These are phyloP conservation scores for Myrmecobius fasciatus DNA, from an alignment of 2,113 vertebrate genomes.

Conservation along the genomic window DNA sequence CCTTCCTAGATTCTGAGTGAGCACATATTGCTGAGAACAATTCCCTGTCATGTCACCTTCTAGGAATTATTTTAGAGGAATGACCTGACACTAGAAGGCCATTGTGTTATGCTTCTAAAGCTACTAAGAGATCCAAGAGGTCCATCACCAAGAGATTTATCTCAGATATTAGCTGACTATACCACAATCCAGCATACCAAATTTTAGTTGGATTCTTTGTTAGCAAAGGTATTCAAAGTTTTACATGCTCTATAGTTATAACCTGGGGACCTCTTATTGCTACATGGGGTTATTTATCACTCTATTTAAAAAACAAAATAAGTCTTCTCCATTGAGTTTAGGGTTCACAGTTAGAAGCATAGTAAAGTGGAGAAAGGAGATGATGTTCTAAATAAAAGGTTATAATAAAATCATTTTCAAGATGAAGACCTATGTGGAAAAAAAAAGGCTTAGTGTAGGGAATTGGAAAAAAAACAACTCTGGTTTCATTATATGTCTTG, in stretches of 20 bases:
- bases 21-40: neutral
- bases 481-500: neutral
- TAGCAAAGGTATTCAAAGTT: neutral
- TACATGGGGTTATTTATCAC: neutral
- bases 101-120: neutral
- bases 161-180: neutral
- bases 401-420: conserved; percentile 6
- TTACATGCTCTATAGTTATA: neutral
- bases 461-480: neutral
- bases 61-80: neutral
- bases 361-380: neutral
- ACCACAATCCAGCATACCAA: neutral
- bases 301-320: neutral
- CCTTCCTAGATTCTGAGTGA: neutral
- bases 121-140: neutral
- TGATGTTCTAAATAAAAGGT: neutral
- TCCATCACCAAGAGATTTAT: neutral
- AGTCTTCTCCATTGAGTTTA: neutral
- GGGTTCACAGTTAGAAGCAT: neutral
- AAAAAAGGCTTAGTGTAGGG: neutral
- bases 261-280: neutral
- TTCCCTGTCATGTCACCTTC: neutral
- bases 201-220: neutral
- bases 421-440: neutral
- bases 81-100: neutral